These are phyloP conservation scores for Eulemur rubriventer DNA, from an alignment of 2,797 vertebrate genomes.

Conservation along the genomic window DNA sequence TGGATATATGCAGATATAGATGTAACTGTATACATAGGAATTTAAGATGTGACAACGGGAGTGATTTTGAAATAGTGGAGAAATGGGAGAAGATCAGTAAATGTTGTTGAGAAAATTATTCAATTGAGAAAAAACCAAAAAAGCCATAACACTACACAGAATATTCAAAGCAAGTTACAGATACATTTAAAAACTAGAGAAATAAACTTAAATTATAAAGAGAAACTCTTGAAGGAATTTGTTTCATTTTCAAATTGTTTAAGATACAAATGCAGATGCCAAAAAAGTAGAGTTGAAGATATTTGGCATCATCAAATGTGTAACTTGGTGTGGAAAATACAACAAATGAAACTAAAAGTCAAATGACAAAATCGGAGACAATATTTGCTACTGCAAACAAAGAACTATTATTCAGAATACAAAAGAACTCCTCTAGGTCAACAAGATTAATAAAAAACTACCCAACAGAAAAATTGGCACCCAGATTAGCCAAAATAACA, in stretches of 20 bases:
- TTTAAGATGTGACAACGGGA: neutral
- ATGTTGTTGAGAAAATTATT: neutral
- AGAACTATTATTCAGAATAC: neutral
- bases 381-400: neutral
- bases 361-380: neutral
- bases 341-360: neutral
- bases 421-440: neutral
- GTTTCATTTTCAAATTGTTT: neutral
- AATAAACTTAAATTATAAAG: neutral
- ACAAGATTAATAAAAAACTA: neutral
- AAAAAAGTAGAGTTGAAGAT: neutral
- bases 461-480: neutral
- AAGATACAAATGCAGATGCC: neutral
- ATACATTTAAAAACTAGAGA: neutral
- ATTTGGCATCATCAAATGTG: neutral
- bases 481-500: neutral
- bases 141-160: neutral
- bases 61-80: neutral
- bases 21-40: neutral
- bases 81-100: neutral
- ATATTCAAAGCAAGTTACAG: neutral
- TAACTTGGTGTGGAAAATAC: neutral
- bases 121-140: neutral
- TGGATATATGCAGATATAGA: neutral
- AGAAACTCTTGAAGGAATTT: neutral